These are phyloP conservation scores for Macquaria ambigua DNA, from an alignment of 2,113 vertebrate species.

Conservation along the genomic window DNA sequence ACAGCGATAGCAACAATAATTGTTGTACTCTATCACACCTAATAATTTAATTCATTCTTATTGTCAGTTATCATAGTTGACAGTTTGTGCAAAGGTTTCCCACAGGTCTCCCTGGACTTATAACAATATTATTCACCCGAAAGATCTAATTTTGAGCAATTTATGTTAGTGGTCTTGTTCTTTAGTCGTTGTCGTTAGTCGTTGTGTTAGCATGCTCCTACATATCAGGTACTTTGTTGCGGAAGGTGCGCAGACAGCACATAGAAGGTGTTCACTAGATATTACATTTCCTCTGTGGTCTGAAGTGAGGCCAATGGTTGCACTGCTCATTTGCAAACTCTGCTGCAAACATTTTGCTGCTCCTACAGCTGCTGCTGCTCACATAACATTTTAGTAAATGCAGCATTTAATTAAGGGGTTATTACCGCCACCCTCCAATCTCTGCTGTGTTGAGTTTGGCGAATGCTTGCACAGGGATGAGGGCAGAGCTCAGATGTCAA, in stretches of 20 bases:
- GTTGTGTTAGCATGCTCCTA: not conserved
- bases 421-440: slow-evolving; percentile 1
- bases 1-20: not conserved
- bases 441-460: slow-evolving; percentile 19
- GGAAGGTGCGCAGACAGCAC: slow-evolving; percentile 6
- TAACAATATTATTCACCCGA: not conserved
- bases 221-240: no score
- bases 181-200: no score
- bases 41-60: not conserved
- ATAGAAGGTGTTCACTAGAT: slow-evolving; percentile 21
- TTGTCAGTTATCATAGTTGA: not conserved
- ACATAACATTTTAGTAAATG: slow-evolving; percentile 11
- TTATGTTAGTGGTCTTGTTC: not conserved
- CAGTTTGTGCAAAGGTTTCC: not conserved
- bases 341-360: slow-evolving; percentile 2
- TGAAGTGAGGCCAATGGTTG: slow-evolving; percentile 18
- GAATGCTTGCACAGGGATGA: slow-evolving; percentile 2
- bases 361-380: not conserved
- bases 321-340: slow-evolving; percentile 31
- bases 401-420: slow-evolving; percentile 36
- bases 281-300: slow-evolving; percentile 10
- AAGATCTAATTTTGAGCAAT: slow-evolving; percentile 1
- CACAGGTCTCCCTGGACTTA: not conserved
- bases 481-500: slow-evolving; percentile 10
- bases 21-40: not conserved